Conservation (phyloP, 2,797 vertebrate genomes). For the Natrix natrix region DNA sequence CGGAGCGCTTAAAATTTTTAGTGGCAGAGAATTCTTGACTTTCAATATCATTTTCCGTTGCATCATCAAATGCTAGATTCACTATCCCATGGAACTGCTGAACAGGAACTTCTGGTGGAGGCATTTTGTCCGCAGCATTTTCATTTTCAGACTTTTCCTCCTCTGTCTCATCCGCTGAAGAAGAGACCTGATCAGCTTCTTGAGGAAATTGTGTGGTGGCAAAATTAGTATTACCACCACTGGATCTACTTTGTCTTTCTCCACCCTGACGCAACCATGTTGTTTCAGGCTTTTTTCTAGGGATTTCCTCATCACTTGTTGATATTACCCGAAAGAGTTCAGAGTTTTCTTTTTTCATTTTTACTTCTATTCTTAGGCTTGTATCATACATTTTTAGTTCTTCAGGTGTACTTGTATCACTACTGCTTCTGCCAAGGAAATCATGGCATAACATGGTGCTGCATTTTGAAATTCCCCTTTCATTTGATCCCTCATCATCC, state of each 20-base stretch:
- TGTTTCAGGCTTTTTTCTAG: conserved; percentile 74
- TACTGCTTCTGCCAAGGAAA: conserved; percentile 96
- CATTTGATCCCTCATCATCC: conserved; percentile 94
- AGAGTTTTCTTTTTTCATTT: conserved; percentile 84
- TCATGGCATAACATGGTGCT: conserved; percentile 93
- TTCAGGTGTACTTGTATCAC: conserved; percentile 97
- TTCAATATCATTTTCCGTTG: conserved; percentile 80
- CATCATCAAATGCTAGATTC: conserved; percentile 94
- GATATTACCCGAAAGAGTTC: conserved; percentile 80
- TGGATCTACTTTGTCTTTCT: conserved; percentile 53
- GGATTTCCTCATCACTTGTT: conserved; percentile 89
- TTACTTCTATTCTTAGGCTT: conserved; percentile 86
- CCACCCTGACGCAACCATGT: conserved; percentile 77
- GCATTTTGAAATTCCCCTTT: conserved; percentile 89
- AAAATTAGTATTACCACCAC: conserved; percentile 68
- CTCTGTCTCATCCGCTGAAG: conserved; percentile 92
- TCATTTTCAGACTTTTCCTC: conserved; percentile 94
- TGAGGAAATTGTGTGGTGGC: conserved; percentile 72
- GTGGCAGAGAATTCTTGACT: conserved; percentile 75
- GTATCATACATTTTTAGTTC: conserved; percentile 93
- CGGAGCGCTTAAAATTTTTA: conserved; percentile 87
- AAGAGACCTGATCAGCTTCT: conserved; percentile 85
- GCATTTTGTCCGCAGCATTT: conserved; percentile 72
- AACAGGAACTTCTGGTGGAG: conserved; percentile 67
- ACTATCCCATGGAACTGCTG: conserved; percentile 90